Evolutionary conservation across 2,113 vertebrate genomes (phyloP).

Genomic region (Calyptomena viridis): DNA sequence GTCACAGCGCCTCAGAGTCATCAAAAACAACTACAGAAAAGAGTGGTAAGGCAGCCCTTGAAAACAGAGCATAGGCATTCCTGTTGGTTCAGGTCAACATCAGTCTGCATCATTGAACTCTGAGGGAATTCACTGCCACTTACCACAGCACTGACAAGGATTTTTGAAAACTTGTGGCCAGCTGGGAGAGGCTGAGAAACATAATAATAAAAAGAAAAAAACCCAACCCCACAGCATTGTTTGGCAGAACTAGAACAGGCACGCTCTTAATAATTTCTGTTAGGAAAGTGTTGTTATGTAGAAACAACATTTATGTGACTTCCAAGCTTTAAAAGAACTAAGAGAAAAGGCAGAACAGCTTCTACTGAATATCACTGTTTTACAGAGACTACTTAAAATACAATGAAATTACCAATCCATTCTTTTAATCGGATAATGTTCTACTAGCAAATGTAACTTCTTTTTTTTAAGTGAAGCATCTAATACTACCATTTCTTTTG

Average conservation of each 20-base stretch:
- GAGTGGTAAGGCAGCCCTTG: background rate
- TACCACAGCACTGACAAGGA: background rate
- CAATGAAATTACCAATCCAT: background rate
- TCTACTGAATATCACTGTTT: background rate
- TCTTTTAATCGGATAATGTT: background rate
- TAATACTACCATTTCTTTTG: background rate
- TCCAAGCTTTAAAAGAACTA: background rate
- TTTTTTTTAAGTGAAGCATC: background rate
- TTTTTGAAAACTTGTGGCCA: background rate
- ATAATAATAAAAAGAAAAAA: background rate
- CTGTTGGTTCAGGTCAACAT: background rate
- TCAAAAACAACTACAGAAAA: background rate
- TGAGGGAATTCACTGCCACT: background rate
- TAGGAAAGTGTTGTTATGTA: background rate
- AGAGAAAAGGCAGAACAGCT: background rate
- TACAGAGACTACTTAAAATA: background rate
- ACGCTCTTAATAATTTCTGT: background rate
- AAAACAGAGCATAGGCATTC: background rate
- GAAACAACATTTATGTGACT: background rate
- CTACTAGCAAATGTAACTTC: background rate
- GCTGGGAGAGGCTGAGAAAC: background rate
- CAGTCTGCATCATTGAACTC: fast-evolving
- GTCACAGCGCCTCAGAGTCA: background rate
- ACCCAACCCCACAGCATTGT: background rate
- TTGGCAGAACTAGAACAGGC: background rate